Evolutionary conservation across 2,888 invertebrate genomes (phyloP), one percentile per base, ranked within the genome.

Genomic region (Myopa tessellatipennis): DNA sequence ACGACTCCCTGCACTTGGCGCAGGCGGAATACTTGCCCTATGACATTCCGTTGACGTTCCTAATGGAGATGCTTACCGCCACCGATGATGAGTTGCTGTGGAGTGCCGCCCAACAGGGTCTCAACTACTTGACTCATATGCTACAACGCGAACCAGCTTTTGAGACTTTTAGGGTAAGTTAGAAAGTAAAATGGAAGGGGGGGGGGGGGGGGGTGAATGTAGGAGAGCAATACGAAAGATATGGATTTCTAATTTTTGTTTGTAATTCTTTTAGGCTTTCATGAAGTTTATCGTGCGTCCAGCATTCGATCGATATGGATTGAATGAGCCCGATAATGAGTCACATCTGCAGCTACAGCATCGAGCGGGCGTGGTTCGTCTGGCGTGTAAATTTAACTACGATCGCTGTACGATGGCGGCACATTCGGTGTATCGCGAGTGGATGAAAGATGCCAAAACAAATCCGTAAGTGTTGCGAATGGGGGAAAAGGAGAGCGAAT

Each of bases 1-100:
- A 93, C 82, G 95, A 95, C 87, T 90, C 93, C 0, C 90, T 92
- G 84, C 91, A 92, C 80, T 87, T 93, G 78, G 91, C 92, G 0
- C 89, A 91, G 77, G 91, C 91, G 0, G 92, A 92, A 79, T 88
- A 92, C 77, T 85, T 93, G 63, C 89, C 90, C 76, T 93, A 93
- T 81, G 90, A 90, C 72, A 90, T 92, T 75, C 91, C 92, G 1
- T 87, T 92, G 74, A 90, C 89, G 55, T 88, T 92, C 83, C 85
- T 92, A 1, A 84, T 90, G 77, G 89, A 89, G 76, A 88, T 94
- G 81, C 90, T 88, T 45, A 87, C 83, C 3, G 77, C 90, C 7
- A 90, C 90, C 77, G 88, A 88, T 12, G 91, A 92, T 79, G 92
- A 92, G 81, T 88, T 93, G 12, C 91, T 94, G 6, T 93, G 93